A percentile compares a stretch with the other conserved stretches of the same genome.
These are phyloP conservation scores for Prionailurus viverrinus DNA, from an alignment of 2,113 vertebrate species.

Conservation along the genomic window DNA sequence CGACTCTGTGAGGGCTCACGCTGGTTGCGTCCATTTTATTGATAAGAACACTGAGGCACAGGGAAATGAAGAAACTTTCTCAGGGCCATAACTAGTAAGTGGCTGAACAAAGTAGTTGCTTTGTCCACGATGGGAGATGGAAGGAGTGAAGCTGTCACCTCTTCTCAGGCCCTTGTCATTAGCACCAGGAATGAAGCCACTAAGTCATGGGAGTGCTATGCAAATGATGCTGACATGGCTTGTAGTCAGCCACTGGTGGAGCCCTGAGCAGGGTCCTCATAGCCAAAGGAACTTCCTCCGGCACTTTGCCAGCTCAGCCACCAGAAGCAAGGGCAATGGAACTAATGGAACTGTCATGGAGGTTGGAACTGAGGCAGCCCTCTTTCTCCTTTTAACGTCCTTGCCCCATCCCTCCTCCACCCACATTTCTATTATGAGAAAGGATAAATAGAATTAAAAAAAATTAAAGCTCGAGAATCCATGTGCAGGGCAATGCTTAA, in stretches of 20 bases:
- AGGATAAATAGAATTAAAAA: not conserved
- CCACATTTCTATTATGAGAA: not conserved
- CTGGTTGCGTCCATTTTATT: not conserved
- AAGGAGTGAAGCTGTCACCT: not conserved
- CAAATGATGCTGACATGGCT: not conserved
- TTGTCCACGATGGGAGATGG: not conserved
- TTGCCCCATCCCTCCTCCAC: too few relatives aligned
- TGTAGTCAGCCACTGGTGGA: not conserved
- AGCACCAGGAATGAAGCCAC: conserved; percentile 47
- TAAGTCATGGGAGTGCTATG: not conserved
- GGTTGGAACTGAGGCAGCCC: not conserved
- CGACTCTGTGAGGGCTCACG: not conserved
- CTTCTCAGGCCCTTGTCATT: not conserved
- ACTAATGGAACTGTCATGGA: not conserved
- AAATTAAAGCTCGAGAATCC: not conserved
- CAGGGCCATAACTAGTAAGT: not conserved
- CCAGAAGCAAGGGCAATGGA: not conserved
- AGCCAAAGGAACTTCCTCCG: not conserved
- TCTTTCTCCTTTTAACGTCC: not conserved
- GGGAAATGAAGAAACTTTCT: not conserved
- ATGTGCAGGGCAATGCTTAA: not conserved
- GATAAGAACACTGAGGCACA: not conserved
- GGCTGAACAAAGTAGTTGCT: not conserved
- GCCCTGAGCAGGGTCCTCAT: not conserved
- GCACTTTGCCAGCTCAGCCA: not conserved